Percentiles rank a stretch among this genome's conserved stretches.
Conservation (phyloP, 2,888 invertebrate genomes). For the Troides aeacus region DNA sequence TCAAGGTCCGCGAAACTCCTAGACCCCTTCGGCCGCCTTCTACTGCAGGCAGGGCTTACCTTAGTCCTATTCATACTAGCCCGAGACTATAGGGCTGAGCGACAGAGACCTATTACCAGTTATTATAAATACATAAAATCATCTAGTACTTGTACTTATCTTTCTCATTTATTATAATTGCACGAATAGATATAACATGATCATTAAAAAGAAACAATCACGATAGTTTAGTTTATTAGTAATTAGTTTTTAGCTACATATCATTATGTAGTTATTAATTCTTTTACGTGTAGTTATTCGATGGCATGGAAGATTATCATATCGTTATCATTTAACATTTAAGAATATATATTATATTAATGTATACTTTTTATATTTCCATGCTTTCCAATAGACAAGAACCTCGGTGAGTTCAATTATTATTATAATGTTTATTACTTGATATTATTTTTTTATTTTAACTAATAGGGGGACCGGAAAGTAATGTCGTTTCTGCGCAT, state of each 20-base stretch:
- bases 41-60: no score
- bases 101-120: no score
- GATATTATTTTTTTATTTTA: neutral
- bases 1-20: no score
- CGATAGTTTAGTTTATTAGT: neutral
- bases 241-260: no score
- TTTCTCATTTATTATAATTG: neutral
- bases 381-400: slow-evolving; percentile 75
- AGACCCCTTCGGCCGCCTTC: no score
- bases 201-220: neutral
- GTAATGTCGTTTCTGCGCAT: no score
- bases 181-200: no score
- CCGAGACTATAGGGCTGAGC: no score
- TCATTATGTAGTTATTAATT: neutral
- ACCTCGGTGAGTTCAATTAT: slow-evolving; percentile 67
- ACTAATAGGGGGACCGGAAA: no score
- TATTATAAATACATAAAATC: no score
- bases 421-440: slow-evolving; percentile 9
- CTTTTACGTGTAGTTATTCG: neutral
- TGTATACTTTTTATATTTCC: slow-evolving; percentile 57
- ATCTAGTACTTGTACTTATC: no score
- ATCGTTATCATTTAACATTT: slow-evolving; percentile 21
- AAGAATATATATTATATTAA: slow-evolving; percentile 24
- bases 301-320: slow-evolving; percentile 11
- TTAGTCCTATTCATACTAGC: no score